phyloP scores from a whole-genome alignment of 1,140 invertebrate species.

The Zaprionus capensis region DNA sequence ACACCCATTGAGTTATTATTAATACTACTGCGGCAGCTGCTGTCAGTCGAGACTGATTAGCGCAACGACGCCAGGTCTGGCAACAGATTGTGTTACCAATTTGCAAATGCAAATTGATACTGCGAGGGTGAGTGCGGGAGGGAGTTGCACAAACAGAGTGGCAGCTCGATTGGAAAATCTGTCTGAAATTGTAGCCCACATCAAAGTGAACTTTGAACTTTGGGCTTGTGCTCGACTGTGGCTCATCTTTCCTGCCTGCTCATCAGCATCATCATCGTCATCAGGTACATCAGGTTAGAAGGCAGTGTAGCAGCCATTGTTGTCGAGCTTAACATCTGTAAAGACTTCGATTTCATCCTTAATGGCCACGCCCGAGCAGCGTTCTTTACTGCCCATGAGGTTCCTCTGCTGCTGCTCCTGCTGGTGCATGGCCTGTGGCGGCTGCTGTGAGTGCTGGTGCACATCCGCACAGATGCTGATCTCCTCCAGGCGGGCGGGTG shows the following conservation, averaged over 20 bases:
- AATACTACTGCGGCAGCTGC: slow-evolving; percentile 35
- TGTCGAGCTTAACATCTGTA: slow-evolving; percentile 35
- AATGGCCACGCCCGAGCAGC: slow-evolving; percentile 36
- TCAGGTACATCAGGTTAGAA: background rate
- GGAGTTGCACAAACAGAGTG: background rate
- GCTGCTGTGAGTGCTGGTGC: slow-evolving; percentile 16
- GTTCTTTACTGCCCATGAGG: background rate
- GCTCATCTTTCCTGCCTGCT: background rate
- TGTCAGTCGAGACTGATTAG: slow-evolving; percentile 13
- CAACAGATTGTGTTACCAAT: slow-evolving; percentile 65
- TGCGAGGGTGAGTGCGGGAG: background rate
- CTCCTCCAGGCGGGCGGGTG: slow-evolving; percentile 49
- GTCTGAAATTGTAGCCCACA: slow-evolving; percentile 22
- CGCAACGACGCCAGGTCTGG: background rate
- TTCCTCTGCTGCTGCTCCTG: background rate
- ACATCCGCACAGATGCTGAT: slow-evolving; percentile 51
- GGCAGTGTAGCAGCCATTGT: slow-evolving; percentile 23
- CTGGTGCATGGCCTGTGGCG: background rate
- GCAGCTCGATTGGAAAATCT: background rate
- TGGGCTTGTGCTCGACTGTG: background rate
- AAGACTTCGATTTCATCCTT: slow-evolving; percentile 59
- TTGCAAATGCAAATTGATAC: slow-evolving; percentile 62
- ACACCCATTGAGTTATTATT: slow-evolving; percentile 13
- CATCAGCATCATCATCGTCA: background rate
- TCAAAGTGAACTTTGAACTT: slow-evolving; percentile 32